Conservation (phyloP, 2,113 vertebrate species). For the Cephalopterus ornatus region DNA sequence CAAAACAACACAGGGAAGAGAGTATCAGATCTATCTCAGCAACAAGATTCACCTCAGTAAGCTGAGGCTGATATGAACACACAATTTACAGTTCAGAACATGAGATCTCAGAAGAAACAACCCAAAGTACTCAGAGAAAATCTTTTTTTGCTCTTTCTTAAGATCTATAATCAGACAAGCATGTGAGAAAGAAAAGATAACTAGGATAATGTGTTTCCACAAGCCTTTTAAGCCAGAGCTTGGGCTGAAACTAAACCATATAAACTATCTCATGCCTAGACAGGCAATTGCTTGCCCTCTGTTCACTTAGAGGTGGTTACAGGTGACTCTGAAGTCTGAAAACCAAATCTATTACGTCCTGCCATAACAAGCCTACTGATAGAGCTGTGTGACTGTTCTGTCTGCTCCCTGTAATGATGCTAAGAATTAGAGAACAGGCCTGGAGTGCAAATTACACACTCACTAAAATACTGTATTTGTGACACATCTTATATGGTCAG, state of each 20-base stretch:
- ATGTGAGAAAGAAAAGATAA: background rate
- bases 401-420: background rate
- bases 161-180: background rate
- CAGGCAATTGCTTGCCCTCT: background rate
- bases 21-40: background rate
- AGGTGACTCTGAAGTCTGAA: background rate
- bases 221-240: background rate
- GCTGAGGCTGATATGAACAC: background rate
- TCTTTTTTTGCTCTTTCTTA: background rate
- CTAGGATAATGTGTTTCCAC: background rate
- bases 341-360: background rate
- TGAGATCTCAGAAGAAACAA: background rate
- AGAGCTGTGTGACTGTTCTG: background rate
- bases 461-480: background rate
- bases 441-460: background rate
- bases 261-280: background rate
- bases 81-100: background rate
- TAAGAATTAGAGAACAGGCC: background rate
- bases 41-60: background rate
- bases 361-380: background rate
- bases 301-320: background rate
- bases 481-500: background rate
- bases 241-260: background rate
- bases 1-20: background rate
- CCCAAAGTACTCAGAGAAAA: background rate